These are phyloP conservation scores for Melitaea cinxia DNA, from an alignment of 1,140 invertebrate genomes.

Conservation along the genomic window DNA sequence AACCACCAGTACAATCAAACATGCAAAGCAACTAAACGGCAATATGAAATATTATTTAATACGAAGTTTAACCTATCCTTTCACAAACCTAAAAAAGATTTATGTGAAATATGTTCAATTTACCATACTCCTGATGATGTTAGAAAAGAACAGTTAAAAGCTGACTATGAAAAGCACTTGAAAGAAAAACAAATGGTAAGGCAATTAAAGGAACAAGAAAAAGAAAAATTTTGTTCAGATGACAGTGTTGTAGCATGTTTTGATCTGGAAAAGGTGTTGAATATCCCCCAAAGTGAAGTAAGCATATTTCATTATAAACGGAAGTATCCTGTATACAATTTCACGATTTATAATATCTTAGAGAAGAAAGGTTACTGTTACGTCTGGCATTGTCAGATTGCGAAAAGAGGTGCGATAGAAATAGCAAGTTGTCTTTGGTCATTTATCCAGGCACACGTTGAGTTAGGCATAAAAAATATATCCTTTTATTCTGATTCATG, in stretches of 20 bases:
- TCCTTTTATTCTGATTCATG: not conserved
- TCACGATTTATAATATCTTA: not conserved
- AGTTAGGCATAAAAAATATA: not conserved
- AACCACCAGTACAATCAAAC: not conserved
- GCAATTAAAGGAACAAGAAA: not conserved
- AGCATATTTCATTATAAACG: not conserved
- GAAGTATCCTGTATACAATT: not conserved
- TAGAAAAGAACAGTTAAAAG: not conserved
- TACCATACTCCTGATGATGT: not conserved
- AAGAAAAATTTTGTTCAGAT: not conserved
- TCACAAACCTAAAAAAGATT: not conserved
- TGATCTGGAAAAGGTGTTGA: not conserved
- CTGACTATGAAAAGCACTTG: not conserved
- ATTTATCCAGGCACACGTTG: not conserved
- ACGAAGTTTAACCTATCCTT: not conserved
- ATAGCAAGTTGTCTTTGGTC: not conserved
- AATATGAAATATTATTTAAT: slow-evolving; percentile 3
- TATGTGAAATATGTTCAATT: not conserved
- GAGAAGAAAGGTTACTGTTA: not conserved
- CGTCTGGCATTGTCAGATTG: not conserved
- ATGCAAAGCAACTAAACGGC: not conserved
- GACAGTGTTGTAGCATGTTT: not conserved
- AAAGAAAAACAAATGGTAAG: not conserved
- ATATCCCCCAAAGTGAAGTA: not conserved
- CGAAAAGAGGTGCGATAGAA: not conserved